Conservation (phyloP, 1,140 invertebrate genomes). For the Lasioglossum baleicum region DNA sequence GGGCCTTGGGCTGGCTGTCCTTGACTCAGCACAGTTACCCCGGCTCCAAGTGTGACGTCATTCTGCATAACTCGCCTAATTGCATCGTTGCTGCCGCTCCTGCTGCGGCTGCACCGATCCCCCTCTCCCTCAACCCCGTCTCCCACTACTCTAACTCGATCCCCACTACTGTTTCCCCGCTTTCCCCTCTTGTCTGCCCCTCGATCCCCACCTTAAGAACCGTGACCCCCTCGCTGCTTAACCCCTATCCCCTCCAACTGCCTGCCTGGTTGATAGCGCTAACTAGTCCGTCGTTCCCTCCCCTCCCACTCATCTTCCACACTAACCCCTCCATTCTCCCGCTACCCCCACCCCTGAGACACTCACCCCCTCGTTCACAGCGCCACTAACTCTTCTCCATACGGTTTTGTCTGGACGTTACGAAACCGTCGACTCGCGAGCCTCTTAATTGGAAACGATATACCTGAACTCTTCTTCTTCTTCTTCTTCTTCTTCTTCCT, state of each 20-base stretch:
- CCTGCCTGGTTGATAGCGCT: constrained; percentile 36
- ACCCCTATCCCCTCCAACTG: not conserved
- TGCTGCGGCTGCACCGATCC: constrained; percentile 54
- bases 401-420: constrained; percentile 38
- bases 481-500: not conserved
- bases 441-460: constrained; percentile 25
- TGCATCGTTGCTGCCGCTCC: constrained; percentile 73
- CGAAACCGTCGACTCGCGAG: constrained; percentile 23
- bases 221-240: constrained; percentile 21
- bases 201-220: constrained; percentile 10
- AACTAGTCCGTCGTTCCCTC: constrained; percentile 23
- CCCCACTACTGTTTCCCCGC: constrained; percentile 13
- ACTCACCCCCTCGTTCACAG: not conserved
- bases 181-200: constrained; percentile 6
- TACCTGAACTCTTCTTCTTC: not conserved
- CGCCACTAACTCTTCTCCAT: not conserved
- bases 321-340: not conserved
- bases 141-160: constrained; percentile 1
- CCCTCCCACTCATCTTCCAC: not conserved
- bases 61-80: constrained; percentile 80
- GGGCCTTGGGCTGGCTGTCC: constrained; percentile 78
- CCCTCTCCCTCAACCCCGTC: constrained; percentile 22
- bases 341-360: not conserved
- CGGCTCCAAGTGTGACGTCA: constrained; percentile 78
- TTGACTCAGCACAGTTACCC: constrained; percentile 81